These are phyloP conservation scores for Calvadosia cruxmelitensis DNA, from an alignment of 30 jellyfish, hydroid and myxozoan genomes.

Conservation along the genomic window DNA sequence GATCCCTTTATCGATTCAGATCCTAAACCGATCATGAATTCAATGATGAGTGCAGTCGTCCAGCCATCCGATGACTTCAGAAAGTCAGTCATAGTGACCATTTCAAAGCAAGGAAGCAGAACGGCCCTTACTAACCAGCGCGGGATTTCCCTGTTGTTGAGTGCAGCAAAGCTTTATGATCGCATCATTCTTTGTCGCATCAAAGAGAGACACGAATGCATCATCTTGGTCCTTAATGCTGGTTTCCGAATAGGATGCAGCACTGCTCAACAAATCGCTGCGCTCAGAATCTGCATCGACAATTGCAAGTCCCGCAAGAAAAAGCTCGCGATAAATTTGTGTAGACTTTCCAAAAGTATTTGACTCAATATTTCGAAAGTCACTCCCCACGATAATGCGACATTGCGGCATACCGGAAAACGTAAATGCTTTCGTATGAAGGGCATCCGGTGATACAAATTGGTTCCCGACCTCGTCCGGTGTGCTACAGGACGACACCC, in stretches of 20 bases:
- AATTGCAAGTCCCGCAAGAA: background rate
- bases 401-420: no score
- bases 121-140: background rate
- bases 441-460: background rate
- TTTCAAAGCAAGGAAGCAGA: background rate
- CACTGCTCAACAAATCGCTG: background rate
- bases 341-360: background rate
- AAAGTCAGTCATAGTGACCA: background rate
- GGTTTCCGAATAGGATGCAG: background rate
- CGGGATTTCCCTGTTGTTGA: background rate
- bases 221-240: background rate
- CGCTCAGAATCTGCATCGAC: background rate
- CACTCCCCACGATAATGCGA: background rate
- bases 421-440: background rate
- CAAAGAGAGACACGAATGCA: background rate
- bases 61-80: background rate
- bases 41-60: background rate
- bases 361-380: background rate
- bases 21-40: background rate
- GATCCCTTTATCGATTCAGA: background rate
- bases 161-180: background rate
- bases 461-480: background rate
- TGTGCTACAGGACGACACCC: background rate
- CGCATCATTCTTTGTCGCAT: background rate
- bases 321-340: background rate